Evolutionary conservation across 2,113 vertebrate genomes (phyloP), one percentile per base, ranked within the genome.

Genomic region (Sapajus apella): DNA sequence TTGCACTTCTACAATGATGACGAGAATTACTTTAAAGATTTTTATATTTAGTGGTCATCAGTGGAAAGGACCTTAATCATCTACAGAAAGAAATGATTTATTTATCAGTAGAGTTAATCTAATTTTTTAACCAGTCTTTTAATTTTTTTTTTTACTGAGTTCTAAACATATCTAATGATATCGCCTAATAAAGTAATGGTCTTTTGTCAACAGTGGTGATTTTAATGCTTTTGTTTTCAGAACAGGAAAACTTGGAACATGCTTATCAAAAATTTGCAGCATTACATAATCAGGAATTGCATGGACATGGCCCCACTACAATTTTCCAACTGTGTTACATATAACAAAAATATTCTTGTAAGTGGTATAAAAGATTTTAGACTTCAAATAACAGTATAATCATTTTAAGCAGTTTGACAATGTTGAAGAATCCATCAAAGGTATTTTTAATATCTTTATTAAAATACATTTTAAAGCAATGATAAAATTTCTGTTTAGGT

Each of bases 141-240:
- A 5, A 73, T 75, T 87, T 50, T 79, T 73, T 50, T 58, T 23
- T 73, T 83, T 52, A 86, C 30, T 55, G 81, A 82, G 5, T 83
- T 80, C 66, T 94, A 92, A 79, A 82, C 66, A 55, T 76, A 89
- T 43, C n/a, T 84, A 81, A 66, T 77, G n/a, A 72, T 75, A 16
- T 55, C 30, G 70, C 23, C 35, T 64, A 92, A 89, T 88, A 58
- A 87, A 92, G 43, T 56, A 45, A 37, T 1, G 5, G 40, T 68
- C 30, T 68, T 91, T 82, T 88, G 58, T 61, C 73, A 56, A 85
- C 10, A 80, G n/a, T 8, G 32, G 27, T 50, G 43, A 87, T 7
- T 95, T 92, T 70, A 93, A 97, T 89, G 40, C n/a, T 89, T 97
- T 32, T 93, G 75, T 84, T 94, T 93, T 83, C 50, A 76, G 50